Base-by-base conservation (phyloP, 2,113 vertebrate genomes). In the Stigmatopora nigra region DNA sequence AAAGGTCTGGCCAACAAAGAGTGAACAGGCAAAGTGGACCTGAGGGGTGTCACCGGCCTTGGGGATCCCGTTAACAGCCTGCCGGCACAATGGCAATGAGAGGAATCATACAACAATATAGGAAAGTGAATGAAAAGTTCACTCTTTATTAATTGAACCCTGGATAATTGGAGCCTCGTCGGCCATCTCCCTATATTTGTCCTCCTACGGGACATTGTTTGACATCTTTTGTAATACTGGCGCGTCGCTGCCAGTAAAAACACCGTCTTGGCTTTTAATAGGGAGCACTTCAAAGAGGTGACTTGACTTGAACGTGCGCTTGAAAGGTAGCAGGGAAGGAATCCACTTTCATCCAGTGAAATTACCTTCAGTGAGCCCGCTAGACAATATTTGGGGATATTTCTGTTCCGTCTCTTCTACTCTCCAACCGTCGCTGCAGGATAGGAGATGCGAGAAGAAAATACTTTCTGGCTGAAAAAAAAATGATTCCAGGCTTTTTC, bases 1-100 rank as follows among this genome's bases (percentile, higher is more conserved):
- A 98, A 95, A 92, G 93, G 89, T 82, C 87, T 90, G 84, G 91
- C 90, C 90, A 92, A 93, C 91, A 82, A 86, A 84, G 92, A 90
- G 85, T 89, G 87, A 91, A 88, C 87, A 85, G 89, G 89, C 89
- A 87, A 86, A 70, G 57, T 10, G 62, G 73, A 82, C 82, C 65
- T 78, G 84, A 85, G 80, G 80, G 79, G 76, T 78, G 75, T 81
- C 81, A 84, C 79, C 81, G 81, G 78, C 72, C 66, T 68, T 9
- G 63, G 70, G 69, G 64, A 45, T 65, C 76, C 67, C 69, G 71
- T 82, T 80, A 84, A 78, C 76, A 68, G 61, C 35, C 77, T 53
- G 6, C n/a, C 20, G 41, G 70, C 19, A 78, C 79, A 81, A 79
- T 67, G 44, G 46, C 56, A 70, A 70, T 73, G 58, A 71, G 47